These are phyloP conservation scores for Hirundichthys speculiger DNA, from an alignment of 2,113 vertebrate species.

Conservation along the genomic window DNA sequence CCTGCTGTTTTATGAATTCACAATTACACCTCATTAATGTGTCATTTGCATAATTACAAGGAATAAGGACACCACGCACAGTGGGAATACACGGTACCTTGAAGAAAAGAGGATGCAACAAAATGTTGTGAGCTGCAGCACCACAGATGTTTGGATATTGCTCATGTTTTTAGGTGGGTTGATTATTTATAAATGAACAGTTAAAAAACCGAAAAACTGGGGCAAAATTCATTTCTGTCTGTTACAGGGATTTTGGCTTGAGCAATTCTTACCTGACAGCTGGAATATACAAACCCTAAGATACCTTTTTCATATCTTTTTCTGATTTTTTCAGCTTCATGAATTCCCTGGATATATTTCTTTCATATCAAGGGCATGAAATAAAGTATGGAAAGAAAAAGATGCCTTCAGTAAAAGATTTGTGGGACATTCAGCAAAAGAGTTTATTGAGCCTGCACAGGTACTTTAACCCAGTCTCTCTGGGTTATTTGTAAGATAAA, in stretches of 20 bases:
- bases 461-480: constrained; percentile 76
- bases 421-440: constrained; percentile 49
- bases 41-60: constrained; percentile 86
- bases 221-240: constrained; percentile 11
- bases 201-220: constrained; percentile 23
- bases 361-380: constrained; percentile 50
- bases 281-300: constrained; percentile 28
- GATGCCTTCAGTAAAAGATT: constrained; percentile 36
- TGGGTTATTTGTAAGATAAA: constrained; percentile 85
- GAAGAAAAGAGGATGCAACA: constrained; percentile 54
- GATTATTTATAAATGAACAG: constrained; percentile 45
- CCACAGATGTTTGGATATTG: constrained; percentile 33
- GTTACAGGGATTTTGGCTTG: constrained; percentile 1
- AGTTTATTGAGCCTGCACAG: constrained; percentile 71
- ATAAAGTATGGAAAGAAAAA: constrained; percentile 41
- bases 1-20: constrained; percentile 85
- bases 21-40: constrained; percentile 86
- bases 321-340: constrained; percentile 39
- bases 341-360: constrained; percentile 51
- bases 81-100: constrained; percentile 74
- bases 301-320: constrained; percentile 43
- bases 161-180: constrained; percentile 23
- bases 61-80: constrained; percentile 78
- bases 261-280: constrained; percentile 18
- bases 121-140: constrained; percentile 17